Evolutionary conservation across 2,113 vertebrate species (phyloP).

Genomic region (Uria lomvia): DNA sequence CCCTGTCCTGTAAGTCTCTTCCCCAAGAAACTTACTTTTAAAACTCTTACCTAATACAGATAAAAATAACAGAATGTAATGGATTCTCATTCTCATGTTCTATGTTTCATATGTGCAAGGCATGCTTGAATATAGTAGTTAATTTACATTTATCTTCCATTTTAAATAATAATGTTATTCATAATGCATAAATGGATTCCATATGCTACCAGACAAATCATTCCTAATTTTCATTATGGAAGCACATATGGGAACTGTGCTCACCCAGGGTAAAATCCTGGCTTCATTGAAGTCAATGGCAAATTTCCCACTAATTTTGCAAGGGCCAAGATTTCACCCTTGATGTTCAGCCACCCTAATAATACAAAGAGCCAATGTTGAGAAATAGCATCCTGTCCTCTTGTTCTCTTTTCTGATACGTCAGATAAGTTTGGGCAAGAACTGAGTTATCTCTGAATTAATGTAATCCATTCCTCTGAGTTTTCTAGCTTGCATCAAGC

Average conservation of each 20-base stretch:
- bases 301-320: slow-evolving; percentile 51
- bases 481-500: background rate
- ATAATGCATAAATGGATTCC: slow-evolving; percentile 41
- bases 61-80: background rate
- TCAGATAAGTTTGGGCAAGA: slow-evolving; percentile 13
- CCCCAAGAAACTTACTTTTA: background rate
- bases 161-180: slow-evolving; percentile 43
- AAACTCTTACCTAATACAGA: background rate
- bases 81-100: background rate
- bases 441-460: background rate
- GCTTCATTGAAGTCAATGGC: slow-evolving; percentile 40
- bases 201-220: slow-evolving; percentile 41
- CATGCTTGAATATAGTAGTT: background rate
- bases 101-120: background rate
- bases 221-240: slow-evolving; percentile 45
- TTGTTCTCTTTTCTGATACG: background rate
- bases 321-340: slow-evolving; percentile 22
- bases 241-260: slow-evolving; percentile 29
- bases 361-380: background rate
- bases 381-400: background rate
- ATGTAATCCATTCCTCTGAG: background rate
- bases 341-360: slow-evolving; percentile 27
- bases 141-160: slow-evolving; percentile 28
- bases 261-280: slow-evolving; percentile 29
- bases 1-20: background rate